Conservation (phyloP, 2,797 vertebrate species). For the Sebastes vulpes region DNA sequence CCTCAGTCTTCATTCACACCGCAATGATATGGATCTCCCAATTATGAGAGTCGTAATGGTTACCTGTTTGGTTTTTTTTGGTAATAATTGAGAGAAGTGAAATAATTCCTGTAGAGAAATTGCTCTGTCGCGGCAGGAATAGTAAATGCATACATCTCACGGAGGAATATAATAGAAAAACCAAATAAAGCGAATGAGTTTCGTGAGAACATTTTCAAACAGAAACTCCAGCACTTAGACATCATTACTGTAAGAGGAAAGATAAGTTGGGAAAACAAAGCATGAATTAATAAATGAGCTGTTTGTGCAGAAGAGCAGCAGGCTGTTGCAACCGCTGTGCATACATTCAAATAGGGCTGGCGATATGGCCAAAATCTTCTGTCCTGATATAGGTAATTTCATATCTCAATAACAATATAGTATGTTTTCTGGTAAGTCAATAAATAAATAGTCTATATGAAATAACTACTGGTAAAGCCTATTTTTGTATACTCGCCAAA, state of each 20-base stretch:
- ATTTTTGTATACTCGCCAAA: too few species aligned
- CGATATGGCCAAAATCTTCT: too few species aligned
- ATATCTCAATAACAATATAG: too few species aligned
- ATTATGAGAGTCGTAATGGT: constrained; percentile 2
- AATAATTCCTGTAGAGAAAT: constrained; percentile 8
- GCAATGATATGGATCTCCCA: neutral
- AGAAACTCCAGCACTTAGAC: neutral
- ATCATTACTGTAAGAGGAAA: neutral
- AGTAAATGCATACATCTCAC: neutral
- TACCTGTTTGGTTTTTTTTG: neutral
- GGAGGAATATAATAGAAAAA: neutral
- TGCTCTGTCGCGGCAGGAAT: neutral
- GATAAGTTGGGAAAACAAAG: neutral
- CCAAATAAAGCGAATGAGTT: neutral
- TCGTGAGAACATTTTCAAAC: neutral
- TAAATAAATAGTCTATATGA: too few species aligned
- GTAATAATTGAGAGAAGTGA: constrained; percentile 1
- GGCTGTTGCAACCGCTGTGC: neutral
- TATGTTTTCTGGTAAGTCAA: too few species aligned
- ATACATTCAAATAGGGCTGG: neutral
- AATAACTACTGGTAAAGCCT: too few species aligned
- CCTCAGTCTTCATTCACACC: neutral
- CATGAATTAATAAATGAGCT: neutral
- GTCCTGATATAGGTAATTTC: too few species aligned
- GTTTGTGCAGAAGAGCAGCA: neutral